Evolutionary conservation across 2,888 invertebrate species (phyloP).

Genomic region (Julus scanicus): DNA sequence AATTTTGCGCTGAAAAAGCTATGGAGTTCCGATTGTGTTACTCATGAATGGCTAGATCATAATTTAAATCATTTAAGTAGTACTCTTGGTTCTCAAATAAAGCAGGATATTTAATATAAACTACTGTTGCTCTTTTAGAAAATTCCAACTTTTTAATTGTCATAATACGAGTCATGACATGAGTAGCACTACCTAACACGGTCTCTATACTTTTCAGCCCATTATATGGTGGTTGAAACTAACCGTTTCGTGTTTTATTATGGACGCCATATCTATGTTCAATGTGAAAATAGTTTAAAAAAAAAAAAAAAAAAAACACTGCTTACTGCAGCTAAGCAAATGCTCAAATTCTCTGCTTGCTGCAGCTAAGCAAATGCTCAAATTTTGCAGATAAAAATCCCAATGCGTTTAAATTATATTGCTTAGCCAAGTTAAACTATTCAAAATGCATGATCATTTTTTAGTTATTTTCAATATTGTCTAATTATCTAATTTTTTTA

Average conservation of each 20-base stretch:
- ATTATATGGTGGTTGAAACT: not conserved
- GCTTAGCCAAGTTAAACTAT: not conserved
- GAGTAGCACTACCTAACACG: not conserved
- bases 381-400: not conserved
- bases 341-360: not conserved
- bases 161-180: not conserved
- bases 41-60: not conserved
- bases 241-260: not conserved
- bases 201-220: not conserved
- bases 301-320: too few relatives aligned
- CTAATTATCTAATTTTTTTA: not conserved
- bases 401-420: not conserved
- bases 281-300: not conserved
- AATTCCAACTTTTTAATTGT: too few relatives aligned
- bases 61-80: not conserved
- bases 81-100: too few relatives aligned
- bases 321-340: not conserved
- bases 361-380: not conserved
- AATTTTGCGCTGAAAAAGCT: not conserved
- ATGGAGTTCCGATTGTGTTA: not conserved
- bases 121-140: too few relatives aligned
- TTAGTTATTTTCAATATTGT: not conserved
- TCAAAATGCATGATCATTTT: constrained; percentile 16
- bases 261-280: not conserved
- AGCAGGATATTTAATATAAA: too few relatives aligned